Conservation (phyloP, 1,140 invertebrate genomes). For the Bombus terrestris region DNA sequence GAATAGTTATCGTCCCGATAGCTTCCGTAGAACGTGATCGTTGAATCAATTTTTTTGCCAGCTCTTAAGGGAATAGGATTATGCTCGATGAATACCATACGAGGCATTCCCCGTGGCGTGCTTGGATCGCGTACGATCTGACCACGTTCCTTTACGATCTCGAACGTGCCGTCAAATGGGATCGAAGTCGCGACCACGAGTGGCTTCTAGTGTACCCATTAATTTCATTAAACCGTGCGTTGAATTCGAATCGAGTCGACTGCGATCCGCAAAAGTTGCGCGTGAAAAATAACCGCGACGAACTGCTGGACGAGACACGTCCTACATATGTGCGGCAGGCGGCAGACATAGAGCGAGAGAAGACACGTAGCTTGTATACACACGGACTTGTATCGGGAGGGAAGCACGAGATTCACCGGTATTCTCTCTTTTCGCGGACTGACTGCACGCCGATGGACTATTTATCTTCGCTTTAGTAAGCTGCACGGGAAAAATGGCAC, state of each 20-base stretch:
- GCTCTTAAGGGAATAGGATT: neutral
- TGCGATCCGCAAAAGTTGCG: constrained; percentile 25
- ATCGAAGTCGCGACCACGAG: constrained; percentile 5
- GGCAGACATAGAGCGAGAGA: neutral
- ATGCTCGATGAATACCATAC: constrained; percentile 1
- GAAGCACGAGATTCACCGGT: constrained; percentile 43
- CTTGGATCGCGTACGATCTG: neutral
- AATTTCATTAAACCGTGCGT: constrained; percentile 43
- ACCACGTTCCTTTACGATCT: neutral
- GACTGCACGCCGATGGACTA: constrained; percentile 65
- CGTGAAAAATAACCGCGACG: constrained; percentile 60
- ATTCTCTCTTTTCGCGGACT: constrained; percentile 35
- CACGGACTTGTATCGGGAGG: constrained; percentile 33
- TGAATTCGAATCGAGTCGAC: constrained; percentile 30
- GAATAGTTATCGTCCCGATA: neutral
- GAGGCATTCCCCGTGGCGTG: too few relatives aligned
- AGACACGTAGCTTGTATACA: neutral
- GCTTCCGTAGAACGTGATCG: neutral
- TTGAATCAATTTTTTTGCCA: constrained; percentile 27
- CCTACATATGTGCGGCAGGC: constrained; percentile 24
- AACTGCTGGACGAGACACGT: constrained; percentile 39
- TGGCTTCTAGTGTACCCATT: constrained; percentile 28
- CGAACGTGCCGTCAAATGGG: neutral
- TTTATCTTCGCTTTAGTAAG: constrained; percentile 73
- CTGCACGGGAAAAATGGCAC: constrained; percentile 67